A percentile compares a stretch with the other conserved stretches of the same genome.
Evolutionary conservation across 1,140 invertebrate species (phyloP).

Genomic region (Scylla paramamosain): DNA sequence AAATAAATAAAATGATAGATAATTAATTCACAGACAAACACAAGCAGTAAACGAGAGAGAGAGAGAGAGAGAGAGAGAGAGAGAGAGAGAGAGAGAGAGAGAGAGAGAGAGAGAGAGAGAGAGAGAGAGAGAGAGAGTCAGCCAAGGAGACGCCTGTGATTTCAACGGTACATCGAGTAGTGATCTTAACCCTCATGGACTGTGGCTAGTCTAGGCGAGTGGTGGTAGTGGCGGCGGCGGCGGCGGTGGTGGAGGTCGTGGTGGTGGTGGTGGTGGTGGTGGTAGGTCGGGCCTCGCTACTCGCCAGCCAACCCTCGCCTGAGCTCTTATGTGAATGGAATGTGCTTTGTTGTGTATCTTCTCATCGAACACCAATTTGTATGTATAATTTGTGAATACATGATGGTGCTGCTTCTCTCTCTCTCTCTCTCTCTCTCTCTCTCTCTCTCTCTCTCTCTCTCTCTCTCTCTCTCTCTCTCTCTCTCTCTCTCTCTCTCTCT

Average conservation of each 20-base stretch:
- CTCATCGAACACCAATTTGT: too few species aligned
- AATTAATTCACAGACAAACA: background rate
- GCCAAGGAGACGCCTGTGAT: background rate
- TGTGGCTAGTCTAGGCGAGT: too few species aligned
- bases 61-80: too few species aligned
- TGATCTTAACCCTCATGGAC: background rate
- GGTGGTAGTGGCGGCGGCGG: background rate
- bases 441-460: slow-evolving; percentile 7
- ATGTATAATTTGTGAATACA: too few species aligned
- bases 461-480: background rate
- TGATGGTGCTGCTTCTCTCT: background rate
- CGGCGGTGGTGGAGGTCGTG: background rate
- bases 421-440: slow-evolving; percentile 21
- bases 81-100: slow-evolving; percentile 1
- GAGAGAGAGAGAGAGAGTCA: background rate
- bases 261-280: background rate
- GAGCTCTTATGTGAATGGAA: too few species aligned
- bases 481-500: slow-evolving; percentile 20
- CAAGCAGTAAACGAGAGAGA: too few species aligned
- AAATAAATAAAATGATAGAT: too few species aligned
- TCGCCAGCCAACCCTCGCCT: too few species aligned
- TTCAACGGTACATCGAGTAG: background rate
- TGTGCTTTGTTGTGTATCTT: too few species aligned
- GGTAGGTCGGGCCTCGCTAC: background rate
- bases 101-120: background rate